Percentiles rank a stretch among this genome's conserved stretches.
These are phyloP conservation scores for Lycia hirtaria DNA, from an alignment of 2,888 invertebrate genomes.

Conservation along the genomic window DNA sequence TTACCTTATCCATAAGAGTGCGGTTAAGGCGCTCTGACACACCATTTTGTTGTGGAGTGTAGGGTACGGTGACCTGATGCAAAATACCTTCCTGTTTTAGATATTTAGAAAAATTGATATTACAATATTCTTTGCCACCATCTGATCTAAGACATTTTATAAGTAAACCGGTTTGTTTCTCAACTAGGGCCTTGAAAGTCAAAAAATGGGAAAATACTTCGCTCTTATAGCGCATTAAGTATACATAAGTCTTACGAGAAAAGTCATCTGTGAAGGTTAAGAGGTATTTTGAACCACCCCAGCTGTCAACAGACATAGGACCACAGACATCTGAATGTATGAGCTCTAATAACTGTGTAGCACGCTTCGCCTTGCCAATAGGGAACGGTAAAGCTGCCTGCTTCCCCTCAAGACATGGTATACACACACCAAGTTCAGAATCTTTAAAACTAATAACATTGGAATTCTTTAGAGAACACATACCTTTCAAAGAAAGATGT, in stretches of 20 bases:
- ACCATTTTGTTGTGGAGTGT: too few species aligned
- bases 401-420: neutral
- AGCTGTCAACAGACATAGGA: neutral
- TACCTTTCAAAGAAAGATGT: too few species aligned
- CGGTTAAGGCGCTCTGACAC: neutral
- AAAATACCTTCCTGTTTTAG: neutral
- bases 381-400: neutral
- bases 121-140: neutral
- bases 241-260: neutral
- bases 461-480: too few species aligned
- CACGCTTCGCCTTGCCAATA: neutral
- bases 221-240: neutral
- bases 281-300: conserved; percentile 1
- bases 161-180: neutral
- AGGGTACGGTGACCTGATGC: neutral
- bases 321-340: neutral
- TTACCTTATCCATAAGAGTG: neutral
- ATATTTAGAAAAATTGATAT: neutral
- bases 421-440: too few species aligned
- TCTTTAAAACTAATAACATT: too few species aligned
- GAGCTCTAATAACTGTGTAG: neutral
- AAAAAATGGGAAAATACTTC: neutral
- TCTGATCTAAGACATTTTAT: neutral
- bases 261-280: neutral
- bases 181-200: neutral